These are phyloP conservation scores for Drosophila buzzatii DNA, from an alignment of 2,888 invertebrate species.

Conservation along the genomic window DNA sequence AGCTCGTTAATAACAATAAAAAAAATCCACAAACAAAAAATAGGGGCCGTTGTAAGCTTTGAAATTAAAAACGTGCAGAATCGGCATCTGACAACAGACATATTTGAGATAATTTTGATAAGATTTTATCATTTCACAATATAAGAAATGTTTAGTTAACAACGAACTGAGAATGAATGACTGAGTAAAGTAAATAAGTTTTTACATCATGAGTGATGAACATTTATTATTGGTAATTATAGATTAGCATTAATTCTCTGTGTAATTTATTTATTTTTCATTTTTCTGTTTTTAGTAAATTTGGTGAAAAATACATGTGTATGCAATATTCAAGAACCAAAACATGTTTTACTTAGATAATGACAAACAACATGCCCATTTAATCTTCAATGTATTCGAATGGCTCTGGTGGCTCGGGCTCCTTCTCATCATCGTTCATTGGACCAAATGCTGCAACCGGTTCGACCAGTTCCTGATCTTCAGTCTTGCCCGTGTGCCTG, in stretches of 20 bases:
- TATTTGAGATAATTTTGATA: conserved; percentile 16
- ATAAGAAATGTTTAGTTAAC: conserved; percentile 10
- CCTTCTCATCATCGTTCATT: conserved; percentile 96
- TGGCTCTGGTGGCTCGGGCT: conserved; percentile 98
- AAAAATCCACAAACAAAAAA: neutral
- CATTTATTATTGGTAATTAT: conserved; percentile 59
- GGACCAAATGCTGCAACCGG: conserved; percentile 96
- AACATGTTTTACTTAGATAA: conserved; percentile 69
- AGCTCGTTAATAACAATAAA: conserved; percentile 30
- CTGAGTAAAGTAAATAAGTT: neutral
- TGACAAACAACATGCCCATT: conserved; percentile 80
- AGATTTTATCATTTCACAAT: conserved; percentile 31
- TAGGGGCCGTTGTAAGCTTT: neutral
- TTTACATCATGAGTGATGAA: conserved; percentile 70
- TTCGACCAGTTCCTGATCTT: conserved; percentile 94
- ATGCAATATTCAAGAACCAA: conserved; percentile 53
- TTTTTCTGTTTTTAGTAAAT: conserved; percentile 51
- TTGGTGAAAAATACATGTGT: conserved; percentile 61
- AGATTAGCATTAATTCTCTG: conserved; percentile 57
- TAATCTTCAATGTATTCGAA: conserved; percentile 96
- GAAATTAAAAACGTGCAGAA: neutral
- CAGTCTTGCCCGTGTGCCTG: conserved; percentile 92
- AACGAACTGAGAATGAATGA: neutral
- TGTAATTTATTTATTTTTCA: conserved; percentile 31
- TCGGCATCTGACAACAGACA: neutral